Evolutionary conservation across 2,888 invertebrate species (phyloP).

Genomic region (Cremastobaeus sp.): DNA sequence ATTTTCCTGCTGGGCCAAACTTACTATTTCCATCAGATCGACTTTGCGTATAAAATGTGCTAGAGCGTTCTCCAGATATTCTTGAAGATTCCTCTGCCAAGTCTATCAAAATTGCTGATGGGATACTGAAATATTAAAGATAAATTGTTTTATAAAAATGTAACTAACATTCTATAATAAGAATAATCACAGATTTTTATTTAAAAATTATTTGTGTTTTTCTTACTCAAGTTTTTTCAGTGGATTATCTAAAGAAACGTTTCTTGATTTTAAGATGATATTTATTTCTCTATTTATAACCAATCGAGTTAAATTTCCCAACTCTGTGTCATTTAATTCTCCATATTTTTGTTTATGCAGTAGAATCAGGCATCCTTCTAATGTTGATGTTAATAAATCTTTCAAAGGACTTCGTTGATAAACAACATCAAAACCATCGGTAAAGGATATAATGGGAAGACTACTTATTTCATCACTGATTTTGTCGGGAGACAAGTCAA

Average conservation of each 20-base stretch:
- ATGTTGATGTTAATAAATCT: background rate
- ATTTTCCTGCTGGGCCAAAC: slow-evolving; percentile 17
- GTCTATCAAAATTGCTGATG: slow-evolving; percentile 10
- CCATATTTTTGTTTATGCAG: background rate
- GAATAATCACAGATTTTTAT: no score
- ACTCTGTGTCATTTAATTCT: background rate
- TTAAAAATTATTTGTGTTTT: background rate
- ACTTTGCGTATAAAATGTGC: slow-evolving; percentile 15
- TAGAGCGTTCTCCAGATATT: background rate
- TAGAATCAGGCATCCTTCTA: slow-evolving; percentile 5
- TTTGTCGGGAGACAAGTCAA: no score
- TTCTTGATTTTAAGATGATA: slow-evolving; percentile 8
- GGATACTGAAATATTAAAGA: slow-evolving; percentile 6
- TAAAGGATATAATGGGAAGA: no score
- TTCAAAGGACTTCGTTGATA: slow-evolving; percentile 1
- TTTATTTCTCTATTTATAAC: slow-evolving; percentile 13
- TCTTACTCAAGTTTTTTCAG: slow-evolving; percentile 21
- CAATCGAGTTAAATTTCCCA: slow-evolving; percentile 10
- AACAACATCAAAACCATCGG: no score
- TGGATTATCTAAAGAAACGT: slow-evolving; percentile 7
- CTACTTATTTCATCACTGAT: no score
- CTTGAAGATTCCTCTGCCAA: slow-evolving; percentile 1
- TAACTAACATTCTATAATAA: no score
- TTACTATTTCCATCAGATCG: background rate
- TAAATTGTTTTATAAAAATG: background rate